Conservation (phyloP, 2,113 vertebrate species). For the Bos taurus region ARS-UCD2.0 NC_037340.1:37986501-37987000, state of each 20-base stretch:
- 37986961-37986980: too few species aligned
- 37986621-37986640: not conserved
- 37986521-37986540: conserved; percentile 90
- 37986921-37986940: not conserved
- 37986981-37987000: accelerated
- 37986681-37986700: not conserved
- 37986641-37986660: not conserved
- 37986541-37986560: conserved; percentile 80
- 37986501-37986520: conserved; percentile 83
- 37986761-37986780: not conserved
- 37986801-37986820: not conserved
- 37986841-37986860: not conserved
- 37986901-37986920: not conserved
- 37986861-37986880: not conserved
- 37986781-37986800: not conserved
- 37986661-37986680: not conserved
- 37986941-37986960: not conserved
- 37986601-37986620: accelerated
- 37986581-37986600: not conserved
- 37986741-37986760: not conserved
- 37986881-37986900: not conserved
- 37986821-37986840: not conserved
- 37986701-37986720: too few species aligned
- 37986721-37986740: not conserved
- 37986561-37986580: not conserved